Evolutionary conservation across 2,888 invertebrate species (phyloP).

Genomic region (Philhelius pedissequus): DNA sequence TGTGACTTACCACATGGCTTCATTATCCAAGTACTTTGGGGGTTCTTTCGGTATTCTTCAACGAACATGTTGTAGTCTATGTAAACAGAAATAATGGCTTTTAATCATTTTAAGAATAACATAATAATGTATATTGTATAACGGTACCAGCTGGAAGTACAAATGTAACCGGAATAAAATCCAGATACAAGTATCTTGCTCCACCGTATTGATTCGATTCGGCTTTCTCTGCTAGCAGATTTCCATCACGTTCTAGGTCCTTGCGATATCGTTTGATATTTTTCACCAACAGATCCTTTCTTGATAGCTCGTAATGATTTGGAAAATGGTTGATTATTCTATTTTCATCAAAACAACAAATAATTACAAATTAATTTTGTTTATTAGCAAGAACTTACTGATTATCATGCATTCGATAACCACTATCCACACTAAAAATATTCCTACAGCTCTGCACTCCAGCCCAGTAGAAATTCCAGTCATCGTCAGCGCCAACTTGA

Average conservation of each 20-base stretch:
- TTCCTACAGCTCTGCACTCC: slow-evolving; percentile 93
- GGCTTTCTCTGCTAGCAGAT: slow-evolving; percentile 88
- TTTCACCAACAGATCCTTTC: slow-evolving; percentile 97
- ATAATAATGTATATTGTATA: no score
- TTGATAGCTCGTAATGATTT: slow-evolving; percentile 95
- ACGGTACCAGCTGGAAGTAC: slow-evolving; percentile 88
- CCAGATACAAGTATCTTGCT: slow-evolving; percentile 89
- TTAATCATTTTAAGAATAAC: not conserved
- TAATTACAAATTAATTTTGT: not conserved
- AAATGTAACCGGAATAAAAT: slow-evolving; percentile 96
- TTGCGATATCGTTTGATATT: slow-evolving; percentile 96
- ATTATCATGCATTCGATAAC: slow-evolving; percentile 94
- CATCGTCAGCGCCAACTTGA: slow-evolving; percentile 90
- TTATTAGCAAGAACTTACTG: slow-evolving; percentile 82
- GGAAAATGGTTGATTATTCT: slow-evolving; percentile 97
- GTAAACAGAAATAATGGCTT: not conserved
- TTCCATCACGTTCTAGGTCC: slow-evolving; percentile 94
- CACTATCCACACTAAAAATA: slow-evolving; percentile 94
- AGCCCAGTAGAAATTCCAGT: slow-evolving; percentile 98
- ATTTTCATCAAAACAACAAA: slow-evolving; percentile 53
- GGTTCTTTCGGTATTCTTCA: slow-evolving; percentile 95
- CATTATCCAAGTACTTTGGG: slow-evolving; percentile 98
- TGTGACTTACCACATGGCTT: slow-evolving; percentile 97
- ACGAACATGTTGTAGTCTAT: slow-evolving; percentile 97
- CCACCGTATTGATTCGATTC: slow-evolving; percentile 81